Evolutionary conservation across 2,888 invertebrate species (phyloP), one percentile per base, ranked within the genome.

Genomic region (Cordilura impudica): DNA sequence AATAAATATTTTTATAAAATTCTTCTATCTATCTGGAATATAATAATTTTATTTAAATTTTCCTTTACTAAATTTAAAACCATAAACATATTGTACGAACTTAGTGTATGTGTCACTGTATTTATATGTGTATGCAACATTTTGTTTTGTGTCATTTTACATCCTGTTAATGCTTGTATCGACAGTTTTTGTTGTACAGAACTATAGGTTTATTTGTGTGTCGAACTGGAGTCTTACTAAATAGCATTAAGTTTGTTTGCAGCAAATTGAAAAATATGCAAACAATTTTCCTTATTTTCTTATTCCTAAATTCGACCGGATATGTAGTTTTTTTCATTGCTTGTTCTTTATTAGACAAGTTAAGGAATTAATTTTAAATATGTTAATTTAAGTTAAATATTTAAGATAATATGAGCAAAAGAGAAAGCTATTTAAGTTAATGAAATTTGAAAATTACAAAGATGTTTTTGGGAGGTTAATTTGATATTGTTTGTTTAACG

Each of bases 151-250:
- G 54, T 53, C 45, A 58, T 49, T 78, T 45, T 26, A 66, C 53
- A 78, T 78, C 78, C 75, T 75, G 70, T 63, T 70, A 74, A 74
- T 65, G 12, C 65, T 71, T 70, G 39, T 43, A 71, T 60, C 56
- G 75, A 71, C 66, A 61, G 70, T 54, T 47, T 54, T 21, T 45
- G 16, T 58, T 4, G 5, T 66, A 21, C n/a, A 31, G n/a, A 43
- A n/a, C 29, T 16, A n/a, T 39, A 21, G 51, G 26, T 54, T n/a
- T n/a, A n/a, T n/a, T n/a, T 51, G 5, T n/a, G 51, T 45, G 51
- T 18, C 26, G 23, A 51, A 71, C n/a, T n/a, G n/a, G n/a, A n/a
- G n/a, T n/a, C n/a, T 31, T 58, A 35, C 60, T 53, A 35, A 76
- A 70, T 49, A 45, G n/a, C 21, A 63, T 63, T 31, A 63, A 23